Percentiles rank a stretch among this genome's conserved stretches.
Evolutionary conservation across 53 echinoderm and acorn worm genomes (phyloP).

Genomic region (Glandiceps talaboti): DNA sequence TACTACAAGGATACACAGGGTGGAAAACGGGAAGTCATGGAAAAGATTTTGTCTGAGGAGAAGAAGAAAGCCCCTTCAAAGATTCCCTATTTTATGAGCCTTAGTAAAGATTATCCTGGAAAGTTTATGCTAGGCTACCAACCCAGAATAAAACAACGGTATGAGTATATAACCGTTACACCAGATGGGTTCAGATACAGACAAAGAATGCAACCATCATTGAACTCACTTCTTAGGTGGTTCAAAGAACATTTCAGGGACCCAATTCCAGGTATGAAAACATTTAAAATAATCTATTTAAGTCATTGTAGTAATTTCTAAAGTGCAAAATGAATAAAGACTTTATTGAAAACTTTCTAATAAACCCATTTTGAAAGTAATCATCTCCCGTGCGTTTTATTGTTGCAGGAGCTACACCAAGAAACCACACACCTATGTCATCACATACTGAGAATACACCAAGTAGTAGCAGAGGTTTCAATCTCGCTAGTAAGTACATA

Average conservation of each 20-base stretch:
- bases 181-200: slow-evolving; percentile 84
- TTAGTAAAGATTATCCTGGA: slow-evolving; percentile 59
- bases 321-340: too few species aligned
- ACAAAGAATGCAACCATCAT: slow-evolving; percentile 52
- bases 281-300: too few species aligned
- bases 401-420: not conserved
- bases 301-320: too few species aligned
- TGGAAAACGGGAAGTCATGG: slow-evolving; percentile 68
- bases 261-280: slow-evolving; percentile 87
- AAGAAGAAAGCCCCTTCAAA: slow-evolving; percentile 67
- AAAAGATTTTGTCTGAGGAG: slow-evolving; percentile 42
- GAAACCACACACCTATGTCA: not conserved
- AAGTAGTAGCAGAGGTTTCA: not conserved
- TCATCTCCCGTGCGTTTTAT: too few species aligned
- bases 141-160: slow-evolving; percentile 66
- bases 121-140: slow-evolving; percentile 90
- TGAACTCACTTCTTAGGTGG: slow-evolving; percentile 78
- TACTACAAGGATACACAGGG: slow-evolving; percentile 73
- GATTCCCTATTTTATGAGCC: slow-evolving; percentile 92
- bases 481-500: not conserved
- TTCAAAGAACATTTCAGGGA: slow-evolving; percentile 98
- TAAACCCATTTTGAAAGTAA: too few species aligned
- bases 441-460: not conserved
- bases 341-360: too few species aligned
- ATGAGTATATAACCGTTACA: slow-evolving; percentile 80